Evolutionary conservation across 2,797 vertebrate genomes (phyloP).

Genomic region (Tokudaia muenninki): DNA sequence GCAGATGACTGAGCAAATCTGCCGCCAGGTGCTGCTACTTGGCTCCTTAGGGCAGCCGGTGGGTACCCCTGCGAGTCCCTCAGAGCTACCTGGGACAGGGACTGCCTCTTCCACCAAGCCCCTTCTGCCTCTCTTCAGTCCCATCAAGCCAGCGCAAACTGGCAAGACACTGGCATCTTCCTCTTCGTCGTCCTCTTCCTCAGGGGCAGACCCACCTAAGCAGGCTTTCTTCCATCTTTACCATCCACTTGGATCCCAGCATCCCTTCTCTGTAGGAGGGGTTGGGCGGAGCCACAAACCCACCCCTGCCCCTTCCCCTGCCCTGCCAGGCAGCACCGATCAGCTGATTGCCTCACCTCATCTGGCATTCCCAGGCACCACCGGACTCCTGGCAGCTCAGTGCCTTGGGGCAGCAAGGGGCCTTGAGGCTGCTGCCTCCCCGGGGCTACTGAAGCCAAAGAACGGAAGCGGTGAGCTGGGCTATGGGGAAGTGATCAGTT

Average conservation of each 20-base stretch:
- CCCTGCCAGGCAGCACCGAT: slow-evolving; percentile 74
- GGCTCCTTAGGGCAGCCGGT: slow-evolving; percentile 87
- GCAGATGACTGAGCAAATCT: slow-evolving; percentile 97
- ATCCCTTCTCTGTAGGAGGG: slow-evolving; percentile 79
- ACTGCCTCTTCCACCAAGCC: slow-evolving; percentile 86
- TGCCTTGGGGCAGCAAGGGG: slow-evolving; percentile 84
- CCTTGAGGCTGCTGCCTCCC: slow-evolving; percentile 83
- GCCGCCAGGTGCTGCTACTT: slow-evolving; percentile 93
- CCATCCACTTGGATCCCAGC: slow-evolving; percentile 84
- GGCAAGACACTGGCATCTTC: slow-evolving; percentile 81
- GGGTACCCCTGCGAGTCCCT: slow-evolving; percentile 81
- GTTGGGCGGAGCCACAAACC: slow-evolving; percentile 80
- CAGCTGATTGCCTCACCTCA: slow-evolving; percentile 82
- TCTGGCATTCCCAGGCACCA: slow-evolving; percentile 83
- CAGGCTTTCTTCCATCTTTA: slow-evolving; percentile 87
- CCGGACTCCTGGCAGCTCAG: slow-evolving; percentile 89
- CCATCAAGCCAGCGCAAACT: slow-evolving; percentile 84
- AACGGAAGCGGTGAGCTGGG: slow-evolving; percentile 80
- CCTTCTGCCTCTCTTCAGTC: slow-evolving; percentile 85
- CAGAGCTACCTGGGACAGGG: slow-evolving; percentile 76
- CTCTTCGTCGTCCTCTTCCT: slow-evolving; percentile 73
- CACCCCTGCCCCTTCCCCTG: slow-evolving; percentile 65
- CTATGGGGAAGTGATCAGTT: slow-evolving; percentile 78
- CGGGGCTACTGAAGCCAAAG: slow-evolving; percentile 86
- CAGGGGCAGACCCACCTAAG: slow-evolving; percentile 83